phyloP scores from a whole-genome alignment of 2,888 invertebrate species.

The Lochmaea crataegi region DNA sequence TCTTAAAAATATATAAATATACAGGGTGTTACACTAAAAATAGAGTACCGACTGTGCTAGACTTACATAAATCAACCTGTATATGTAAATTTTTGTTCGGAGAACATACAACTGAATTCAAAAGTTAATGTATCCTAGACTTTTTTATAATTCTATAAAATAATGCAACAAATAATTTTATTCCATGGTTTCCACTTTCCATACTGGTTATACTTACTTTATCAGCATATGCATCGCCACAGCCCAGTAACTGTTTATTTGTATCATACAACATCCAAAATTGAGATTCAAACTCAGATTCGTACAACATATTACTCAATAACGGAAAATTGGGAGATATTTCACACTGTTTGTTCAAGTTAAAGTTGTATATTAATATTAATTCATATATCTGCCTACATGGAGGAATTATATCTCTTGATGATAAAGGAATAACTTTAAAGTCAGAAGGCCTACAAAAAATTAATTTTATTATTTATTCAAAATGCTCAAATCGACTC shows the following conservation, averaged over 20 bases:
- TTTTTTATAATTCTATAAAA: no score
- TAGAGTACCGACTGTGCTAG: no score
- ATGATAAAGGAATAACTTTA: slow-evolving; percentile 81
- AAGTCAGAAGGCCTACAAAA: slow-evolving; percentile 79
- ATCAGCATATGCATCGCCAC: slow-evolving; percentile 91
- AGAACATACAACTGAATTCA: no score
- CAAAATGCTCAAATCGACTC: slow-evolving; percentile 41
- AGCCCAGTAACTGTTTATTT: slow-evolving; percentile 86
- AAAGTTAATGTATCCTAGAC: no score
- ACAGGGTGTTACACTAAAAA: no score
- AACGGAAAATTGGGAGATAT: slow-evolving; percentile 82
- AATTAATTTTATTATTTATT: neutral
- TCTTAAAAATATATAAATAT: no score
- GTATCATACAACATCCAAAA: slow-evolving; percentile 95
- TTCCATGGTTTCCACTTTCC: no score
- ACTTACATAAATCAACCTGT: no score
- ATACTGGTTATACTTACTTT: slow-evolving; percentile 68
- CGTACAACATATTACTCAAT: slow-evolving; percentile 90
- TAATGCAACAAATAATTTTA: no score
- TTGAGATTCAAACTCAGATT: slow-evolving; percentile 95
- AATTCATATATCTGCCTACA: slow-evolving; percentile 92
- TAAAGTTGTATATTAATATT: slow-evolving; percentile 87
- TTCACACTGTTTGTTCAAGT: slow-evolving; percentile 84
- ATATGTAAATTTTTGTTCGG: no score
- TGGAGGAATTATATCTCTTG: slow-evolving; percentile 88